Base-by-base conservation (phyloP, 2,113 vertebrate genomes). In the Clarias magur region DNA sequence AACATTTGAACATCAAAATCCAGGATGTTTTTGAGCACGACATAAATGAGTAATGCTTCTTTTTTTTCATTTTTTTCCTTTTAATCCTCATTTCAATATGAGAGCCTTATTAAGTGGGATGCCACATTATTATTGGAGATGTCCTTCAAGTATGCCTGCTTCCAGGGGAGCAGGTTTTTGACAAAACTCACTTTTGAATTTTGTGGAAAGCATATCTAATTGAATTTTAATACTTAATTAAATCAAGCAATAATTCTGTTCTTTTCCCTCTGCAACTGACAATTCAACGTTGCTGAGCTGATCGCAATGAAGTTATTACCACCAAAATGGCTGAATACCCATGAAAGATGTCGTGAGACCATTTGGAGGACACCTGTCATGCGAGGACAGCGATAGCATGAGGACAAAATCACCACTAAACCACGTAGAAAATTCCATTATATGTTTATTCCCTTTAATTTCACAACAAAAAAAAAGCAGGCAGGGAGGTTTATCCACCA, bases 201-300 rank as follows among this genome's bases (percentile, higher is more conserved):
- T 92, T 91, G 89, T 92, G 93, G 90, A 95, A 95, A 95, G 93
- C 92, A 89, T 87, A 93, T 93, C 94, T 95, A 95, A 96, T 95
- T 95, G 94, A 95, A 95, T 95, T 95, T 95, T 94, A 94, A 95
- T 95, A 94, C 93, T 85, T 95, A 95, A 95, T 95, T 95, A 95
- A 95, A 95, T 95, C 92, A 94, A 94, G 93, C 92, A 93, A 94
- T 95, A 95, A 95, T 95, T 95, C 94, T 94, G 92, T 91, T 91
- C 92, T 94, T 93, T 94, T 95, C 94, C 94, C 93, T 93, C 85
- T 92, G 94, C 94, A 94, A 92, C 93, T 85, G 92, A 91, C 93
- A 92, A 93, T 94, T 93, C 93, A 93, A 92, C 92, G 93, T 93
- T 94, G 94, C 92, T 89, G 92, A 93, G 94, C 93, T 94, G 95